Percentiles rank a stretch among this genome's conserved stretches.
Conservation (phyloP, 2,888 invertebrate species). For the Odontocolon sp. region DNA sequence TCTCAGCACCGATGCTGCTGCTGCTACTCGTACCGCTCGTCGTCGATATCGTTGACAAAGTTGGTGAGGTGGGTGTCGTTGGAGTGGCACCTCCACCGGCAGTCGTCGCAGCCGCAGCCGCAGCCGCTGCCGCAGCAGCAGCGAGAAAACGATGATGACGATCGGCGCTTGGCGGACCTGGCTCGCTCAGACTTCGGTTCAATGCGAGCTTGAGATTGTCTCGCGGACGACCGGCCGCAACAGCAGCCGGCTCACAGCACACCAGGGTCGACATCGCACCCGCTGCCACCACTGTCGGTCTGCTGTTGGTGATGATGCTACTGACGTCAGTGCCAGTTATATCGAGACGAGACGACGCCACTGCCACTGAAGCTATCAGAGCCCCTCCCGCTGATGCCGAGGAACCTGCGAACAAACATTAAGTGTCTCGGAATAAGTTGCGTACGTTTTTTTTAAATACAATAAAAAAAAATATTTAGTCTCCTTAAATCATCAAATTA, state of each 20-base stretch:
- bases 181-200: conserved; percentile 83
- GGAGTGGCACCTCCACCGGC: conserved; percentile 53
- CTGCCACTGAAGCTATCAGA: conserved; percentile 60
- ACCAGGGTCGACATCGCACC: conserved; percentile 81
- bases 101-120: conserved; percentile 52
- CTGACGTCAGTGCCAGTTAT: conserved; percentile 68
- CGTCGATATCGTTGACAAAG: conserved; percentile 67
- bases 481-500: too few relatives aligned
- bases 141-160: conserved; percentile 58
- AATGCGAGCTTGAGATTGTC: conserved; percentile 83
- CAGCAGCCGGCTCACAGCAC: conserved; percentile 81
- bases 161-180: conserved; percentile 79
- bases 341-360: conserved; percentile 66
- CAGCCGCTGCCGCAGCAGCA: conserved; percentile 43
- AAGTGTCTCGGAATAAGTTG: background rate
- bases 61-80: conserved; percentile 72
- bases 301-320: conserved; percentile 20
- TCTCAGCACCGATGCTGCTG: conserved; percentile 61
- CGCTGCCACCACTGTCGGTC: conserved; percentile 26
- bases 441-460: background rate
- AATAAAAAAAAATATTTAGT: too few relatives aligned
- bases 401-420: conserved; percentile 48
- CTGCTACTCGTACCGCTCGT: conserved; percentile 65
- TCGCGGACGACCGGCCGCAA: conserved; percentile 80
- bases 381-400: conserved; percentile 21